phyloP scores from a whole-genome alignment of 2,797 vertebrate species.

The Cirrhinus mrigala region DNA sequence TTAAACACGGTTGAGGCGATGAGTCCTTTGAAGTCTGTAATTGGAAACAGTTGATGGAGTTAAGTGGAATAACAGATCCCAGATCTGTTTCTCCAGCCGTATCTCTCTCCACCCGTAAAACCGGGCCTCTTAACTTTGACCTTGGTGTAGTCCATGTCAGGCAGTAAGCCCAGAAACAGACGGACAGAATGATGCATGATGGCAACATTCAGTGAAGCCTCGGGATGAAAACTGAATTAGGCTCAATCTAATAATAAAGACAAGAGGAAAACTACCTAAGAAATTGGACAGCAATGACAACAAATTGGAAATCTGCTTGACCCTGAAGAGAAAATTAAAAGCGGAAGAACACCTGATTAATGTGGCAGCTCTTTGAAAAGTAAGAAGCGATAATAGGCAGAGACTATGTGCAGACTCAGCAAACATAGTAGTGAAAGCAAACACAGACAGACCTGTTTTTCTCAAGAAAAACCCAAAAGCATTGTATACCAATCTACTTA shows the following conservation, averaged over 20 bases:
- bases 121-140: constrained; percentile 59
- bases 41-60: constrained; percentile 63
- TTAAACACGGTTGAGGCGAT: constrained; percentile 58
- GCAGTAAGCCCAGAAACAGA: constrained; percentile 66
- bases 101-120: constrained; percentile 31
- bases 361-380: not conserved
- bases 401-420: constrained; percentile 3
- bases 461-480: not conserved
- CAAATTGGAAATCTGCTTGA: constrained; percentile 19
- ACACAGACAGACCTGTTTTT: not conserved
- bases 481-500: not conserved
- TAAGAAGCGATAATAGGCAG: not conserved
- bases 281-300: not conserved
- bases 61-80: constrained; percentile 45
- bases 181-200: constrained; percentile 61
- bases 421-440: constrained; percentile 12
- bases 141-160: constrained; percentile 50
- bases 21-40: constrained; percentile 71
- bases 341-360: not conserved
- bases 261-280: not conserved
- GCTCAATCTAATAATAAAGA: constrained; percentile 5
- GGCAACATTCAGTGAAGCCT: not conserved
- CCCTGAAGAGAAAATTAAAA: not conserved
- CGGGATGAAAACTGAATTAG: not conserved
- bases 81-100: constrained; percentile 30